phyloP scores from a whole-genome alignment of 92 coral and sea anemone species.

The Siderastrea radians region DNA sequence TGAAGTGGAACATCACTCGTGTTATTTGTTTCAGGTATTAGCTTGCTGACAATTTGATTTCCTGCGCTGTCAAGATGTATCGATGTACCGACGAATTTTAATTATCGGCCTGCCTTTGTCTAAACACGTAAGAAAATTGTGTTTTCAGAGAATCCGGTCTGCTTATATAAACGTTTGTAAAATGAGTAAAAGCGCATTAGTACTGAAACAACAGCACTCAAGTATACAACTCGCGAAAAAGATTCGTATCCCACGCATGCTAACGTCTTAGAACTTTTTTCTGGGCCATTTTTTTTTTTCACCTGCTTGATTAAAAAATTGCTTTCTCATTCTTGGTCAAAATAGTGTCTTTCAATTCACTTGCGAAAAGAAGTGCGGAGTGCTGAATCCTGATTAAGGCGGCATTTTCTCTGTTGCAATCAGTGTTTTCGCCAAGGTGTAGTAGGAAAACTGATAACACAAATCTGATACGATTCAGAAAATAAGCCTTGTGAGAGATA shows the following conservation, averaged over 20 bases:
- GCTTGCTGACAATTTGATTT: constrained; percentile 9
- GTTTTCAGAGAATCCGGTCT: neutral
- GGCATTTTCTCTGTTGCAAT: neutral
- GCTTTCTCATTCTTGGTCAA: too few relatives aligned
- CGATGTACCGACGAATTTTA: constrained; percentile 6
- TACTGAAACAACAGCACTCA: neutral
- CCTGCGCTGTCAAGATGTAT: constrained; percentile 9
- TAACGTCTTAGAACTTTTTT: too few relatives aligned
- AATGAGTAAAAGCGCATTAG: neutral
- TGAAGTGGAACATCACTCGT: neutral
- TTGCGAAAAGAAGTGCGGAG: neutral
- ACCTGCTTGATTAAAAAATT: neutral
- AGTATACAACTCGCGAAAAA: neutral
- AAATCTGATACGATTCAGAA: neutral
- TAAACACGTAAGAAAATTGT: neutral
- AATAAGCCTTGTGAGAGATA: neutral
- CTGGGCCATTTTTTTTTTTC: neutral
- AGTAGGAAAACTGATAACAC: neutral
- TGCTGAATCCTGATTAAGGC: neutral
- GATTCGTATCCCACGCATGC: too few relatives aligned
- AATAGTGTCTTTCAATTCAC: neutral
- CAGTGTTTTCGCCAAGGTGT: too few relatives aligned
- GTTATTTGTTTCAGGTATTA: neutral
- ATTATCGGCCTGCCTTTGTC: constrained; percentile 2
- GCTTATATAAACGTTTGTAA: neutral